Conservation (phyloP, 2,113 vertebrate species). For the Microcebus lehilahytsara region DNA sequence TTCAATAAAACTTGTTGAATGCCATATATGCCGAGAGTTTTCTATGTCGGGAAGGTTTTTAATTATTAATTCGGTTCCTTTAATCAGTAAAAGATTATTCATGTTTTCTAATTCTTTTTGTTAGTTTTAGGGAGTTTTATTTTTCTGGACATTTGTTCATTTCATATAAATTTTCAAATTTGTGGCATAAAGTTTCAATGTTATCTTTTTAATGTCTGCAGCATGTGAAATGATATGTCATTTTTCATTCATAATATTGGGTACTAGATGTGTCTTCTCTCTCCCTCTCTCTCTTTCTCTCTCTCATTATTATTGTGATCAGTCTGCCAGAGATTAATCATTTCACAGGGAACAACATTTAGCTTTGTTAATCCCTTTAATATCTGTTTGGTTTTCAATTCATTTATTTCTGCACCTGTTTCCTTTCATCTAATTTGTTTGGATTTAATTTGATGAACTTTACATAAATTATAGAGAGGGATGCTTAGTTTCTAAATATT, state of each 20-base stretch:
- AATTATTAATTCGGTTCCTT: neutral
- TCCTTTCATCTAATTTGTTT: slow-evolving; percentile 30
- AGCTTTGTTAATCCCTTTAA: slow-evolving; percentile 21
- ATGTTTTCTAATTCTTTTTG: slow-evolving; percentile 10
- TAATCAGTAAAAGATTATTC: neutral
- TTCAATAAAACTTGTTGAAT: slow-evolving; percentile 47
- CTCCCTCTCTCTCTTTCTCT: neutral
- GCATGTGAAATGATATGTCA: neutral
- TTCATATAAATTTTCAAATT: slow-evolving; percentile 26
- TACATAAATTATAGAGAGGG: neutral
- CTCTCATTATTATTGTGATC: neutral
- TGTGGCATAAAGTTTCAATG: neutral
- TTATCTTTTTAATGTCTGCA: neutral
- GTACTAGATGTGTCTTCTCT: neutral
- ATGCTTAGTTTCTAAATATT: slow-evolving; percentile 23
- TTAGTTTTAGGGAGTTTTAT: slow-evolving; percentile 29
- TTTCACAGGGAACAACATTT: slow-evolving; percentile 11
- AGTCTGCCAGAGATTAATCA: neutral
- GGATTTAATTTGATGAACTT: slow-evolving; percentile 34
- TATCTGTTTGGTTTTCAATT: slow-evolving; percentile 39
- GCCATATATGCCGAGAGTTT: neutral
- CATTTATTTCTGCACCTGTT: slow-evolving; percentile 27
- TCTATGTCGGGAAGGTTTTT: neutral
- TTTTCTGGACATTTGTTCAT: neutral
- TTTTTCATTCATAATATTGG: slow-evolving; percentile 22